Percentiles rank a stretch among this genome's conserved stretches.
Conservation (phyloP, 2,888 invertebrate genomes). For the Anoplius nigerrimus region DNA sequence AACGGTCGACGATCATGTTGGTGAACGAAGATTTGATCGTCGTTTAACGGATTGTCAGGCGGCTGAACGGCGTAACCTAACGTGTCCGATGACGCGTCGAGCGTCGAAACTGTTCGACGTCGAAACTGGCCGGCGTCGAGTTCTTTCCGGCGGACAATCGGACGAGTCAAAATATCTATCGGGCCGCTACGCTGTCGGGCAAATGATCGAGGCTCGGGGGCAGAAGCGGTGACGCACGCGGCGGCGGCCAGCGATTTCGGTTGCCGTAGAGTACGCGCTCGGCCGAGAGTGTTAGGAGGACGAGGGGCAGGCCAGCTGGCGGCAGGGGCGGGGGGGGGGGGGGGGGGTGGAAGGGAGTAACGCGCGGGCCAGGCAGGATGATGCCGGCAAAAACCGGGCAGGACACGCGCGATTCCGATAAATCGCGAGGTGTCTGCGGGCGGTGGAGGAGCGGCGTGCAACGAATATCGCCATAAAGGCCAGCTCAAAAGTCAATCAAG, state of each 20-base stretch:
- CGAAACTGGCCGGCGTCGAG: no score
- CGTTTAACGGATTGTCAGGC: no score
- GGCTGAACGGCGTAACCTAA: no score
- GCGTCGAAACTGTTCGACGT: no score
- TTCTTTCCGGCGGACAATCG: no score
- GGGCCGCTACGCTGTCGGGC: constrained; percentile 20
- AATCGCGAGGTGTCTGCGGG: constrained; percentile 38
- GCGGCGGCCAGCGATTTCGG: constrained; percentile 29
- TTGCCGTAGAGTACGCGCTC: no score
- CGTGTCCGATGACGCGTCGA: no score
- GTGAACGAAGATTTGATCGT: no score
- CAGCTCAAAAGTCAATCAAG: constrained; percentile 63
- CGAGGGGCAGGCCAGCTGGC: constrained; percentile 4
- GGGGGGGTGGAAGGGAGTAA: constrained; percentile 13
- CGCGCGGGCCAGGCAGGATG: constrained; percentile 31
- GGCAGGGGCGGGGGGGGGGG: no score
- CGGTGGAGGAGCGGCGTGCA: constrained; percentile 25
- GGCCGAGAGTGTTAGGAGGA: no score
- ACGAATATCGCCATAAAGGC: constrained; percentile 61
- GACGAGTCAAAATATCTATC: not conserved
- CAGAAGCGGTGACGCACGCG: constrained; percentile 16
- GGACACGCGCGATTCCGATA: constrained; percentile 51
- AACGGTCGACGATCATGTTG: no score
- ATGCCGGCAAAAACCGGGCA: constrained; percentile 38
- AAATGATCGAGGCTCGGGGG: constrained; percentile 35